Evolutionary conservation across 2,797 vertebrate genomes (phyloP).

Genomic region (Rhinogobio ventralis): DNA sequence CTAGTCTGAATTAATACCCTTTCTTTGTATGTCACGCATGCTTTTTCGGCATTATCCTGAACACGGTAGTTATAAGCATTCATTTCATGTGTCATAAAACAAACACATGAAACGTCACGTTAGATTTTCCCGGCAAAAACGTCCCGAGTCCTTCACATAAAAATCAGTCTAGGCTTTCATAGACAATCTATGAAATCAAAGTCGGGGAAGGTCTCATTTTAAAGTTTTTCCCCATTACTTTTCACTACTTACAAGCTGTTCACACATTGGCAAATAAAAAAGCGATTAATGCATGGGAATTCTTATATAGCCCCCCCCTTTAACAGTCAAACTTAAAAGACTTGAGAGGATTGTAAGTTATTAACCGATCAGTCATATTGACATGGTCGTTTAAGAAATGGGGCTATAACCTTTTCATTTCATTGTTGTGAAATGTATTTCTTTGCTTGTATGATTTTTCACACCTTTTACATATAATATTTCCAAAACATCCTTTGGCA

Average conservation of each 20-base stretch:
- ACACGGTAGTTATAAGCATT: too few relatives aligned
- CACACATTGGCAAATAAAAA: not conserved
- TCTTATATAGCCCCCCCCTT: not conserved
- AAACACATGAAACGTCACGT: not conserved
- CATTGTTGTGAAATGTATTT: not conserved
- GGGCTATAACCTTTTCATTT: not conserved
- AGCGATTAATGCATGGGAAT: not conserved
- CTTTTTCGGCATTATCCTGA: too few relatives aligned
- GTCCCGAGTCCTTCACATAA: not conserved
- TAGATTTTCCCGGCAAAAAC: not conserved
- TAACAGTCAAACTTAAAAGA: not conserved
- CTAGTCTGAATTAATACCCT: not conserved
- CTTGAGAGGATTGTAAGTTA: not conserved
- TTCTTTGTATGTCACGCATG: not conserved
- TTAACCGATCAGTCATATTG: not conserved
- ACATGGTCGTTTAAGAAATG: constrained; percentile 13
- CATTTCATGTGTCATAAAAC: too few relatives aligned
- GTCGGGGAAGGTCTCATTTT: not conserved
- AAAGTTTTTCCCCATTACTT: not conserved
- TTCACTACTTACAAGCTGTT: not conserved
- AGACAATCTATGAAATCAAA: not conserved
- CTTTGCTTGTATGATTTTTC: not conserved
- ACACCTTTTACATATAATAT: not conserved
- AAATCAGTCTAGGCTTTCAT: not conserved
- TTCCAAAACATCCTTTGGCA: not conserved